Percentiles rank a stretch among this genome's conserved stretches.
These are phyloP conservation scores for Poeciliopsis turrubarensis DNA, from an alignment of 2,113 vertebrate species.

Conservation along the genomic window DNA sequence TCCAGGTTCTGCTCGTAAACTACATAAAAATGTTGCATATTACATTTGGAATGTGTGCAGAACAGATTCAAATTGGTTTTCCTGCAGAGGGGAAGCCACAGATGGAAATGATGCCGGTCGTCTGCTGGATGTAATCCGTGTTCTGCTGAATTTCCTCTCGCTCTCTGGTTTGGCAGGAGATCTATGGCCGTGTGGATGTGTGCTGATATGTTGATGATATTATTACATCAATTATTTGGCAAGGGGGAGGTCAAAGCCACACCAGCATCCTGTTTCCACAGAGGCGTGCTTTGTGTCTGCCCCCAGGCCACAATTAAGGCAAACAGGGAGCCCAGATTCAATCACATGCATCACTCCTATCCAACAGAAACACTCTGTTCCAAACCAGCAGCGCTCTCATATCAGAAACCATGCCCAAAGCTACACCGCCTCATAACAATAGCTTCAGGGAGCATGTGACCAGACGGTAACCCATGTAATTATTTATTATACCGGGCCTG, in stretches of 20 bases:
- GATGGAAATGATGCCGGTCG: conserved; percentile 45
- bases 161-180: conserved; percentile 70
- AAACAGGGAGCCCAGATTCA: conserved; percentile 82
- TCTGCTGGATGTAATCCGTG: conserved; percentile 51
- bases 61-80: conserved; percentile 34
- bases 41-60: conserved; percentile 28
- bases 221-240: conserved; percentile 82
- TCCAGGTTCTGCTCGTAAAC: conserved; percentile 19
- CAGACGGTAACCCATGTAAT: conserved; percentile 80
- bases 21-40: conserved; percentile 26
- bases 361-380: conserved; percentile 83
- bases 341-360: conserved; percentile 82
- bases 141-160: conserved; percentile 63
- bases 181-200: conserved; percentile 79
- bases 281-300: conserved; percentile 79
- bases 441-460: conserved; percentile 75
- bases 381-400: conserved; percentile 60
- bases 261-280: conserved; percentile 83
- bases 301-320: conserved; percentile 86
- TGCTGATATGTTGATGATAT: conserved; percentile 82
- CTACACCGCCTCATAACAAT: conserved; percentile 71
- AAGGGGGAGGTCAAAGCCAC: conserved; percentile 79
- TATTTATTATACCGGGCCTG: conserved; percentile 70
- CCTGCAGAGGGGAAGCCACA: conserved; percentile 30
- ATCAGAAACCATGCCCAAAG: conserved; percentile 77